Evolutionary conservation across 2,888 invertebrate genomes (phyloP), one percentile per base, ranked within the genome.

Genomic region (Chloromyia formosa): DNA sequence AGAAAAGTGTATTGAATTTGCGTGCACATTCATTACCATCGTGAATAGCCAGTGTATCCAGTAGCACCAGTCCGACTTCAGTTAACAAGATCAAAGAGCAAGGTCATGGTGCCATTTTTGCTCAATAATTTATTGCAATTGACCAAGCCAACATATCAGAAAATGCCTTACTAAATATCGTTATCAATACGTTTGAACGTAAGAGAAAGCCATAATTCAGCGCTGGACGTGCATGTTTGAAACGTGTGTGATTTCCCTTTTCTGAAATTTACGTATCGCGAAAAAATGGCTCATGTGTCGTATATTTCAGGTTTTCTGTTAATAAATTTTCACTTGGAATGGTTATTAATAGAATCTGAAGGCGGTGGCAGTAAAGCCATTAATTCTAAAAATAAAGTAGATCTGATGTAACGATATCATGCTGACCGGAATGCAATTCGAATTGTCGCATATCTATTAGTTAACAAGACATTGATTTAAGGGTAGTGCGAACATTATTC

Each of bases 241-340:
- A 7, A 7, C 27, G 2, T 35, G 27, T 35, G 27, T 4, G 7
- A 35, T 35, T 49, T 49, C 12, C 16, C 49, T 49, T 49, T 12
- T n/a, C 49, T 12, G 49, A 49, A 2, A n/a, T 49, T n/a, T 12
- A 49, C 10, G 49, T 3, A 49, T n/a, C 10, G 49, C 49, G 49
- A 35, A 35, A 49, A 49, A 49, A 7, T 49, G 12, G 49, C 2
- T 2, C 12, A n/a, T 12, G 16, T n/a, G 12, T 12, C 49, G 49
- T 49, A 49, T n/a, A 49, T 49, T n/a, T 49, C 49, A n/a, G 16
- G 14, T 49, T 49, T n/a, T 49, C 49, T 49, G 16, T 3, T 3
- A 49, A 49, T 49, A 49, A 49, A 49, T 49, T 49, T 49, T 49
- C 49, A n/a, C 49, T 49, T 7, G 49, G 49, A 49, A 49, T 3